Conservation (phyloP, 92 coral and sea anemone species). For the Ricordea florida region DNA sequence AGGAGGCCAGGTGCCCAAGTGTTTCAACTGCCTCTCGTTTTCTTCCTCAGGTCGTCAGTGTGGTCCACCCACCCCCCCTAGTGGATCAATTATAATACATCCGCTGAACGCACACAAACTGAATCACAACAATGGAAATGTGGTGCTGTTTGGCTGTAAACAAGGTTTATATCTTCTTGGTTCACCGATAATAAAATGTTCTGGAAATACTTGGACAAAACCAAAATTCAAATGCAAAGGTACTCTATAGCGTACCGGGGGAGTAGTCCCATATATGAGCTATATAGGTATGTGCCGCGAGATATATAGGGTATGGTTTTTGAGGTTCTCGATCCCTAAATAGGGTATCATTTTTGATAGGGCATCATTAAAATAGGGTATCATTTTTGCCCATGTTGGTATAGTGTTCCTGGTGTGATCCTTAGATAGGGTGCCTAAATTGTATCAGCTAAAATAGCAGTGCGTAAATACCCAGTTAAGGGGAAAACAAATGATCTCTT, state of each 20-base stretch:
- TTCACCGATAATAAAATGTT: constrained; percentile 25
- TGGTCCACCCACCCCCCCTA: constrained; percentile 1
- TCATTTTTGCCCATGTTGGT: too few relatives aligned
- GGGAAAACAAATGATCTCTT: too few relatives aligned
- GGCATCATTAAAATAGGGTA: too few relatives aligned
- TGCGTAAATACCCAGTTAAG: too few relatives aligned
- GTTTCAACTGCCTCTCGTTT: neutral
- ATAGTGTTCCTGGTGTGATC: too few relatives aligned
- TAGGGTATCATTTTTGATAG: too few relatives aligned
- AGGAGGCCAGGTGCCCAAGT: too few relatives aligned
- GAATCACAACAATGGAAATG: constrained; percentile 62
- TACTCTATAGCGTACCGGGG: neutral
- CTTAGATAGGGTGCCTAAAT: too few relatives aligned
- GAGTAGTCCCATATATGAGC: too few relatives aligned
- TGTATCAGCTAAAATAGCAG: too few relatives aligned
- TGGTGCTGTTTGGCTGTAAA: constrained; percentile 69
- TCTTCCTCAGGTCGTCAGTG: neutral
- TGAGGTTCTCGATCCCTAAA: neutral
- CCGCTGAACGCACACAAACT: neutral
- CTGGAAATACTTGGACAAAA: constrained; percentile 12
- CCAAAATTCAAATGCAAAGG: neutral
- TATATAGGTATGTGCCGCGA: neutral
- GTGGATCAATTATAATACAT: constrained; percentile 9
- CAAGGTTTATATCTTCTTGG: constrained; percentile 76
- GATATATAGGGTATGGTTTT: too few relatives aligned